Evolutionary conservation across 2,888 invertebrate species (phyloP).

Genomic region (Apodemia hepburni): DNA sequence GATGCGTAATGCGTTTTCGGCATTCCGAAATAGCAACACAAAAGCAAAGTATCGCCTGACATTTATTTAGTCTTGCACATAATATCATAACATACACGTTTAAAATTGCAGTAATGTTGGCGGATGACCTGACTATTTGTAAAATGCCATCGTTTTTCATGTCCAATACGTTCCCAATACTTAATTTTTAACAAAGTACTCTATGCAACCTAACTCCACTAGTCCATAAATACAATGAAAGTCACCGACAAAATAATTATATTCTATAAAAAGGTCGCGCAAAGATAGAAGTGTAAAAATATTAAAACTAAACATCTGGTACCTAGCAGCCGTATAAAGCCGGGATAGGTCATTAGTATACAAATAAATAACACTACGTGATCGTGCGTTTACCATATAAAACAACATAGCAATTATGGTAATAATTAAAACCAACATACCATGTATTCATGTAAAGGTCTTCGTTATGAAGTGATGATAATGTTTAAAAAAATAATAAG

Average conservation of each 20-base stretch:
- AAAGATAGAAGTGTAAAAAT: neutral
- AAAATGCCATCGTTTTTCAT: no score
- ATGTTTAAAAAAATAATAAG: neutral
- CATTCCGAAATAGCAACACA: no score
- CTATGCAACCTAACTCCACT: neutral
- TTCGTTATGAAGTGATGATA: neutral
- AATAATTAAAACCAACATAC: constrained; percentile 8
- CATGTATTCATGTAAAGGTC: neutral
- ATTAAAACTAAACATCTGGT: neutral
- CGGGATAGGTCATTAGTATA: neutral
- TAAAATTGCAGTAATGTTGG: no score
- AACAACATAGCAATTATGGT: constrained; percentile 1
- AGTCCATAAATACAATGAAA: neutral
- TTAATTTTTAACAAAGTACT: neutral
- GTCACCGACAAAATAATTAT: neutral
- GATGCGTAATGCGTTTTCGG: no score
- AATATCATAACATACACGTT: no score
- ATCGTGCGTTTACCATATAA: neutral
- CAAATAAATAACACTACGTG: neutral
- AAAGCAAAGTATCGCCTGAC: no score
- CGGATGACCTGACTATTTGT: no score
- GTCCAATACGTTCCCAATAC: no score
- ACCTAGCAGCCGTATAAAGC: neutral
- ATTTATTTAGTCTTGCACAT: no score
- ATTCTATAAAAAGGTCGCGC: neutral